Base-by-base conservation (phyloP, 2,797 vertebrate species). In the Scolopax bukidnonensis region DNA sequence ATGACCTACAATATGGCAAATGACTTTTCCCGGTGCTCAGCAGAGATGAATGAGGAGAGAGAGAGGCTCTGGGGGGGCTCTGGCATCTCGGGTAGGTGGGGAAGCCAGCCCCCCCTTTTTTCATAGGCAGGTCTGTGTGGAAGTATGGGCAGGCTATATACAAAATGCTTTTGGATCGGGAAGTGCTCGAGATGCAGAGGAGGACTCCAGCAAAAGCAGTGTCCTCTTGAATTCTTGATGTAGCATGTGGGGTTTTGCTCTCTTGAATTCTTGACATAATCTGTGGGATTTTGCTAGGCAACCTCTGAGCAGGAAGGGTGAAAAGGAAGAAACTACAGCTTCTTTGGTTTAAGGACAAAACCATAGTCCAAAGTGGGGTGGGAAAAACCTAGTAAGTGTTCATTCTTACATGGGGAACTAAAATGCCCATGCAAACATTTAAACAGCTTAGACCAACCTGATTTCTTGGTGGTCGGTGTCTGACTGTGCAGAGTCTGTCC, bases 121-220 rank as follows among this genome's bases (percentile, higher is more conserved):
- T 21, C 4, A 0, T 27, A 56, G 75, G 47, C n/a, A 60, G 38
- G 47, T 57, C 12, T 43, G 28, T 14, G 45, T 0, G 0, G 27
- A 54, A 32, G 6, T 18, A 30, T 20, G 25, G 59, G 43, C 43
- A 63, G 48, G 38, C 28, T 23, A 10, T 45, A 16, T 28, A 47
- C 59, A 61, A 60, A 57, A 38, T 9, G 11, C 11, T 18, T 68
- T 68, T 51, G 57, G 59, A 59, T 45, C 0, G 1, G 45, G 45
- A 60, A 70, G 57, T 60, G 36, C 28, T 80, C 0, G 6, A 51
- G 30, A 45, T 45, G 36, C 45, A 56, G 36, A 87, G 45, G 43
- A 90, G 17, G 21, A 53, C 38, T 77, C 65, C 41, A 88, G 67
- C 53, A 71, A 57, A 69, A 84, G 57, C 67, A 84, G 24, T 7